Conservation (phyloP, 2,888 invertebrate genomes). For the Chorisops tibialis region DNA sequence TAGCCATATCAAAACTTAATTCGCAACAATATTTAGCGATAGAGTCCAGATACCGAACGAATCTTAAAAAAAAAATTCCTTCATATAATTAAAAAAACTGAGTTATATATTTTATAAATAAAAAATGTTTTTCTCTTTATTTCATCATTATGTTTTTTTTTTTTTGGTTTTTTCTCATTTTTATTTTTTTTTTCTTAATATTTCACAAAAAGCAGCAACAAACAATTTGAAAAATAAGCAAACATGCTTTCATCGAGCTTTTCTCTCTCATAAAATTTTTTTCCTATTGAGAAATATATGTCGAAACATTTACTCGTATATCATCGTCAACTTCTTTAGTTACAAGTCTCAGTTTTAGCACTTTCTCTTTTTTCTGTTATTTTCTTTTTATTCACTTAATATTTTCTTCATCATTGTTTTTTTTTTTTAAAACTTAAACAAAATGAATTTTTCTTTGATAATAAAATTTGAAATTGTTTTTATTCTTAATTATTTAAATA, state of each 20-base stretch:
- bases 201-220: conserved; percentile 29
- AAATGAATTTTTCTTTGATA: background rate
- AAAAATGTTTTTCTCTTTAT: conserved; percentile 25
- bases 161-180: conserved; percentile 20
- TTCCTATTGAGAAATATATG: background rate
- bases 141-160: conserved; percentile 8
- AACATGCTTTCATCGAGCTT: conserved; percentile 21
- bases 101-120: conserved; percentile 11
- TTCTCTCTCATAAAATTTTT: background rate
- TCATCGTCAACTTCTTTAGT: background rate
- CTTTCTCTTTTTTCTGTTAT: conserved; percentile 1
- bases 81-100: background rate
- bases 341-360: background rate
- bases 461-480: background rate
- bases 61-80: background rate
- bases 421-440: background rate
- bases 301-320: background rate
- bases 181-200: conserved; percentile 19
- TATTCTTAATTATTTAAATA: background rate
- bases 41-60: no score
- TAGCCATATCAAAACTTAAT: no score
- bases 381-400: background rate
- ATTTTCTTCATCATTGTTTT: background rate
- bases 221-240: conserved; percentile 27
- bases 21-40: no score